Evolutionary conservation across 2,888 invertebrate species (phyloP).

Genomic region (Agrochola macilenta): DNA sequence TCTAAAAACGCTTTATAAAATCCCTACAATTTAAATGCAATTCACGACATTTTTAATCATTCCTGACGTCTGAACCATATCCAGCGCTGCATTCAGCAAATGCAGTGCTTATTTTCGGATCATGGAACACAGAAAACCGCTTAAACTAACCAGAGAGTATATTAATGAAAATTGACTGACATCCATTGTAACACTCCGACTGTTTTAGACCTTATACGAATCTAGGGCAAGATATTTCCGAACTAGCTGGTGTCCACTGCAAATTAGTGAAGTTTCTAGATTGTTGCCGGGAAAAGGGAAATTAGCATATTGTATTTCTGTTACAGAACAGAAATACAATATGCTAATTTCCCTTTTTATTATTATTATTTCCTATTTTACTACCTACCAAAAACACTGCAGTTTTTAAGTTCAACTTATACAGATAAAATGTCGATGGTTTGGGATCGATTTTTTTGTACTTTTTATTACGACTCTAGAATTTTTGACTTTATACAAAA

Average conservation of each 20-base stretch:
- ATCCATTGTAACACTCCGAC: conserved; percentile 80
- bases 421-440: neutral
- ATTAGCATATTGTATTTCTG: conserved; percentile 55
- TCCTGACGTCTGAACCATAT: conserved; percentile 67
- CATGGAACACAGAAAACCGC: conserved; percentile 88
- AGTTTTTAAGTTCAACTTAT: no score
- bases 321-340: no score
- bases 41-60: conserved; percentile 68
- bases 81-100: conserved; percentile 69
- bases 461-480: neutral
- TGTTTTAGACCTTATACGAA: conserved; percentile 83
- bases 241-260: conserved; percentile 48
- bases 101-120: conserved; percentile 78
- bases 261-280: conserved; percentile 53
- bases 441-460: neutral
- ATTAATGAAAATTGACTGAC: conserved; percentile 90
- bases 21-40: conserved; percentile 53
- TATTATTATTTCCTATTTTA: no score
- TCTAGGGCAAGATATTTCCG: conserved; percentile 86
- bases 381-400: no score
- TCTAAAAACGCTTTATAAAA: conserved; percentile 35
- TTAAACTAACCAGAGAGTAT: conserved; percentile 87
- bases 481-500: neutral
- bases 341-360: no score
- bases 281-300: conserved; percentile 60